A percentile compares a stretch with the other conserved stretches of the same genome.
Evolutionary conservation across 2,113 vertebrate species (phyloP).

Genomic region (Sapajus apella): DNA sequence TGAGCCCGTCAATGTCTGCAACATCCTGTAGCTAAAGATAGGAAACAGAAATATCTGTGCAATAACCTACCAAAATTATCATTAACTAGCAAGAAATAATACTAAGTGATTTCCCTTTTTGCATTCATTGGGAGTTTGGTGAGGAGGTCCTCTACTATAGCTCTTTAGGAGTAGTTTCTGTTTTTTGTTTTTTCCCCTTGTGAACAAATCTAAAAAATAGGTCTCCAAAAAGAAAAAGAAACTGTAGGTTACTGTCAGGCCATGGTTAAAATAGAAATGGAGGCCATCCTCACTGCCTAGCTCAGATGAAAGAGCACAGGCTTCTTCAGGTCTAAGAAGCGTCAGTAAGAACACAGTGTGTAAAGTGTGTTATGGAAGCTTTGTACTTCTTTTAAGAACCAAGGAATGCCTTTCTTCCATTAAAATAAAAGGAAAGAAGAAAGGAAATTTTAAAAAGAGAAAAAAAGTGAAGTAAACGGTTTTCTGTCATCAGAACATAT

Average conservation of each 20-base stretch:
- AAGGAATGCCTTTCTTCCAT: background rate
- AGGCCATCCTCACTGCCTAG: background rate
- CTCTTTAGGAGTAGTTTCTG: background rate
- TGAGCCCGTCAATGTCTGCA: background rate
- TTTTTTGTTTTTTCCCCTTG: background rate
- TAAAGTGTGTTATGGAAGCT: background rate
- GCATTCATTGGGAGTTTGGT: background rate
- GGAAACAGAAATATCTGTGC: background rate
- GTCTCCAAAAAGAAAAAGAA: constrained; percentile 27
- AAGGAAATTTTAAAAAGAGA: background rate
- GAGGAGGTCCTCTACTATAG: background rate
- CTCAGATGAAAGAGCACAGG: background rate
- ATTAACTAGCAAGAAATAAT: background rate
- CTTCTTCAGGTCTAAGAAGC: background rate
- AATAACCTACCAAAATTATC: background rate
- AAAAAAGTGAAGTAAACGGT: background rate
- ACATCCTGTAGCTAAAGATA: background rate
- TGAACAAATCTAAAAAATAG: background rate
- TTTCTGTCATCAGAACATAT: background rate
- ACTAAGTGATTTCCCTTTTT: background rate
- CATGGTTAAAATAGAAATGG: background rate
- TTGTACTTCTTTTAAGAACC: background rate
- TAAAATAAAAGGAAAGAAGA: background rate
- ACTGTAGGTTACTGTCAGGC: background rate
- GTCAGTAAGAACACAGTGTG: background rate